These are phyloP conservation scores for Bombus turneri DNA, from an alignment of 1,140 invertebrate genomes.

Conservation along the genomic window DNA sequence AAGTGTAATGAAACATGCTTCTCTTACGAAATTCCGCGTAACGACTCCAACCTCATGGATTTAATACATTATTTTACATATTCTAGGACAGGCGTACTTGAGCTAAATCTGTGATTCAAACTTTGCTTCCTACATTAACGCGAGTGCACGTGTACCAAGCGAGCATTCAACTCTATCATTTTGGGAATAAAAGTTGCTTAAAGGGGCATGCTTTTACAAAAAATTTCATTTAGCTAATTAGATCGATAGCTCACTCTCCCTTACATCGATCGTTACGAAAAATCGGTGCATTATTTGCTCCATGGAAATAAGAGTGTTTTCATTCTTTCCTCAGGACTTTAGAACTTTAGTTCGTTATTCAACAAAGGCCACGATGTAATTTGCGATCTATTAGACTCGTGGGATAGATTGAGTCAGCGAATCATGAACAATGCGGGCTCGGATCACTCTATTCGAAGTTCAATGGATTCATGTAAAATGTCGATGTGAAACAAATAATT, in stretches of 20 bases:
- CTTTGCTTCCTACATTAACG: not conserved
- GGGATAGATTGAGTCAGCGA: constrained; percentile 15
- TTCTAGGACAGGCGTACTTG: too few species aligned
- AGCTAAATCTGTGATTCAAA: not conserved
- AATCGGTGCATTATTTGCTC: not conserved
- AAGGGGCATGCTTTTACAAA: not conserved
- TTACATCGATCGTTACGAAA: not conserved
- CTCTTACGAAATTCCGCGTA: not conserved
- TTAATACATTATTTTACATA: constrained; percentile 1
- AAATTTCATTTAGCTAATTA: not conserved
- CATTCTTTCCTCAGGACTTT: not conserved
- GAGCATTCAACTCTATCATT: not conserved
- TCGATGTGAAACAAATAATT: not conserved
- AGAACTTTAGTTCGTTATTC: not conserved
- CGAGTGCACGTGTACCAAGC: not conserved
- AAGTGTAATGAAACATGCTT: not conserved
- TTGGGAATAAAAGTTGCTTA: not conserved
- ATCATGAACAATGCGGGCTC: constrained; percentile 33
- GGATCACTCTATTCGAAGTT: constrained; percentile 7
- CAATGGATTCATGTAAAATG: not conserved
- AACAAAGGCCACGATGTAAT: constrained; percentile 25
- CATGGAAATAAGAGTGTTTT: not conserved
- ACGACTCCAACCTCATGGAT: not conserved
- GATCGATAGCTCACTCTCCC: too few species aligned
- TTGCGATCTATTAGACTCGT: constrained; percentile 19